Conservation (phyloP, 1,140 invertebrate genomes). For the Drosophila sproati region DNA sequence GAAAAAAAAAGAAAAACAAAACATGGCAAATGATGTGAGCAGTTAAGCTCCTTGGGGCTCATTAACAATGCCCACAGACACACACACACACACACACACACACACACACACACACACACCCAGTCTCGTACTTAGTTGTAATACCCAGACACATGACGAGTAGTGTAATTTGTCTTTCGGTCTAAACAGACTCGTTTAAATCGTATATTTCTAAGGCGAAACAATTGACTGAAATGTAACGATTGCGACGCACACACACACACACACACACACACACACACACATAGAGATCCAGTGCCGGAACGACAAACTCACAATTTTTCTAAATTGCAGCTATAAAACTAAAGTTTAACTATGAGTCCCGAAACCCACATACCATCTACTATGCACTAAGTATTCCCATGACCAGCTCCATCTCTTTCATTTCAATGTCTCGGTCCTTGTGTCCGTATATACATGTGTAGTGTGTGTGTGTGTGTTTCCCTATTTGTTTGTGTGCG, state of each 20-base stretch:
- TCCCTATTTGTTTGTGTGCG: constrained; percentile 36
- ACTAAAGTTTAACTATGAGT: constrained; percentile 77
- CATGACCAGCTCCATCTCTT: constrained; percentile 48
- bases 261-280: background rate
- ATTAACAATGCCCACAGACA: constrained; percentile 44
- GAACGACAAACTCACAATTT: constrained; percentile 64
- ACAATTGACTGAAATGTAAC: constrained; percentile 79
- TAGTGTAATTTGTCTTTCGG: constrained; percentile 66
- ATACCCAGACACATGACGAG: constrained; percentile 42
- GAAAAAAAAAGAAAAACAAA: constrained; percentile 18
- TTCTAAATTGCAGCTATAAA: constrained; percentile 79
- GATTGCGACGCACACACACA: constrained; percentile 40
- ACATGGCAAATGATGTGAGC: constrained; percentile 36
- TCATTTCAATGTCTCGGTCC: constrained; percentile 16
- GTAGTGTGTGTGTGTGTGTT: constrained; percentile 1
- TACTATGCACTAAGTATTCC: constrained; percentile 30
- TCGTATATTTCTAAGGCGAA: constrained; percentile 66
- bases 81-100: constrained; percentile 3
- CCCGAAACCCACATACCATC: constrained; percentile 15
- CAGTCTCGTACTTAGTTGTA: background rate
- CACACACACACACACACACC: background rate
- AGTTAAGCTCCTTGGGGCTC: constrained; percentile 46
- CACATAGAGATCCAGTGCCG: constrained; percentile 32
- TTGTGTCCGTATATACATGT: constrained; percentile 3
- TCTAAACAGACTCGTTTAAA: constrained; percentile 53